Evolutionary conservation across 1,140 invertebrate species (phyloP).

Genomic region (Pteromalus puparum): DNA sequence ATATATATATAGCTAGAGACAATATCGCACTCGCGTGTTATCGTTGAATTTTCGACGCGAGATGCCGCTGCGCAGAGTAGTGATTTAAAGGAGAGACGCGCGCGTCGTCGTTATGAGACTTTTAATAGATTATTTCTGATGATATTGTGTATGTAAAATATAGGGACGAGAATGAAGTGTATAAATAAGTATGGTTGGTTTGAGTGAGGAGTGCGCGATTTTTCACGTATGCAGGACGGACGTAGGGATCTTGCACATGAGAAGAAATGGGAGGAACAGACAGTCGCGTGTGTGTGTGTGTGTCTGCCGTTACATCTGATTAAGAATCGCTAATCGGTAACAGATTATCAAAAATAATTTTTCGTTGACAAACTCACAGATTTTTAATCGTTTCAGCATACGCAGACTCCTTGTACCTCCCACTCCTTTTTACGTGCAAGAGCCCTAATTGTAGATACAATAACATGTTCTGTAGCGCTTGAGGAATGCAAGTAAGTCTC

Average conservation of each 20-base stretch:
- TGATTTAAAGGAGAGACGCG: too few species aligned
- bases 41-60: slow-evolving; percentile 7
- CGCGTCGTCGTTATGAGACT: slow-evolving; percentile 14
- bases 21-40: slow-evolving; percentile 25
- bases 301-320: too few species aligned
- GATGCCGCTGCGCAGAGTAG: background rate
- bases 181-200: slow-evolving; percentile 7
- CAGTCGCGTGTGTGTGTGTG: too few species aligned
- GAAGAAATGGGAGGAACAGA: too few species aligned
- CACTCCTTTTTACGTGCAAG: too few species aligned
- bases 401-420: too few species aligned
- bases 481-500: background rate
- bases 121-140: slow-evolving; percentile 25
- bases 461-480: background rate
- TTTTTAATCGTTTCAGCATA: too few species aligned
- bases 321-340: too few species aligned
- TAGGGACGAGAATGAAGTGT: background rate
- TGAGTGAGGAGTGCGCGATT: too few species aligned
- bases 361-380: too few species aligned
- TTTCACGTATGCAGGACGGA: slow-evolving; percentile 25
- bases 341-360: too few species aligned
- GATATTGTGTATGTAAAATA: background rate
- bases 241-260: background rate
- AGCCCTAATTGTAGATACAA: slow-evolving; percentile 22
- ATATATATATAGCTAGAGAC: slow-evolving; percentile 4